Evolutionary conservation across 2,888 invertebrate genomes (phyloP), one percentile per base, ranked within the genome.

Genomic region (Diploptera punctata): DNA sequence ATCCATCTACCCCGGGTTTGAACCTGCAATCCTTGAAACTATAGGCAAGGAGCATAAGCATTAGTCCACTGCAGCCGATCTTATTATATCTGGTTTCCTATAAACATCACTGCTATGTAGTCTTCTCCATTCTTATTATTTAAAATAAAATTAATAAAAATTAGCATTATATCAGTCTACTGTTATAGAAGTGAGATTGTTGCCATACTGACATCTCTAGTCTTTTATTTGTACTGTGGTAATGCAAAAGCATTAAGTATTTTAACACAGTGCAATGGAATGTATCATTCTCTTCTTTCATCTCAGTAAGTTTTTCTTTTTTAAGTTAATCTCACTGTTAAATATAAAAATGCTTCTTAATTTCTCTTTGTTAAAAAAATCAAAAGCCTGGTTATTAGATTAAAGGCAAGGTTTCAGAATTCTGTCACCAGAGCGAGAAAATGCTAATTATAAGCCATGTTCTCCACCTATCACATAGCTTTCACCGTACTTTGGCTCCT

Each of bases 221-320:
- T 18, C 9, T 24, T 13, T 9, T 10, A 1, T 57, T 57, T 57
- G 31, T 57, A 57, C 57, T 57, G 29, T 29, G 29, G 29, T 26
- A 57, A 57, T 31, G 57, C 29, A 57, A 29, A 31, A 29, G 57
- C 57, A 54, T 54, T 54, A 26, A 33, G 26, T 26, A 54, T 1
- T 54, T 54, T 54, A 54, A 26, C 54, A 57, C 57, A 57, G 31
- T 57, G 21, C 13, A 57, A 29, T 57, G 57, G 57, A 29, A 57
- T 29, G 29, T 57, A 33, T 19, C 29, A n/a, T n/a, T 57, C 29
- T 33, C 33, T 33, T 33, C 33, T 33, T 33, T 33, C 33, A 33
- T 33, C 10, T 5, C 10, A 33, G 5, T 7, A 7, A 33, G 33
- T 33, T 10, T 33, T 33, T 33, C n/a, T n/a, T n/a, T 52, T 24